Evolutionary conservation across 2,113 vertebrate species (phyloP).

Genomic region (Balaeniceps rex): DNA sequence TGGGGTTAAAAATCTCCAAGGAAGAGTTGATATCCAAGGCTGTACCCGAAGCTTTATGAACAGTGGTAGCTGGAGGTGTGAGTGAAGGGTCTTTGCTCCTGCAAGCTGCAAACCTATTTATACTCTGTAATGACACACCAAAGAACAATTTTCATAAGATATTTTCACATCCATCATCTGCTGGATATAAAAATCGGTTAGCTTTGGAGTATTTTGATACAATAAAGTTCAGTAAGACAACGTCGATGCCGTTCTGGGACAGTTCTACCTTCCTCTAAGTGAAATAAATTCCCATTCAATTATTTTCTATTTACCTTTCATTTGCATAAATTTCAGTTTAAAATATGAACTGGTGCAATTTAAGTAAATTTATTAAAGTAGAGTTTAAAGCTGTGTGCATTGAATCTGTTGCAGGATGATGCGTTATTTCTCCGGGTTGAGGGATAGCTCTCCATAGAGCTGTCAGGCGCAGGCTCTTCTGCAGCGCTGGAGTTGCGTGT

Average conservation of each 20-base stretch:
- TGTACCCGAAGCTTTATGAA: not conserved
- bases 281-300: not conserved
- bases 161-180: conserved; percentile 23
- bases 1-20: not conserved
- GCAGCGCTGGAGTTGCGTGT: not conserved
- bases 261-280: not conserved
- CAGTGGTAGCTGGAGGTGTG: conserved; percentile 31
- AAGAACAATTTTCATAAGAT: conserved; percentile 48
- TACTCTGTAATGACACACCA: conserved; percentile 46
- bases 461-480: not conserved
- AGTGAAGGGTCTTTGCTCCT: conserved; percentile 44
- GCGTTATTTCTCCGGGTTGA: not conserved
- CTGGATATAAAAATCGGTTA: not conserved
- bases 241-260: not conserved
- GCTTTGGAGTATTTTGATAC: not conserved
- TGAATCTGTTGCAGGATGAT: not conserved
- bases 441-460: not conserved
- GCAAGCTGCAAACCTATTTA: conserved; percentile 42
- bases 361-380: not conserved
- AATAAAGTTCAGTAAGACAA: not conserved
- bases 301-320: not conserved
- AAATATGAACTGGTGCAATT: not conserved
- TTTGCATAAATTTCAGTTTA: not conserved
- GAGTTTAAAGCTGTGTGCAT: not conserved
- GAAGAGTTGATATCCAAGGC: not conserved